Percentiles rank a stretch among this genome's conserved stretches.
Conservation (phyloP, 2,797 vertebrate genomes). For the Chloroceryle inda region DNA sequence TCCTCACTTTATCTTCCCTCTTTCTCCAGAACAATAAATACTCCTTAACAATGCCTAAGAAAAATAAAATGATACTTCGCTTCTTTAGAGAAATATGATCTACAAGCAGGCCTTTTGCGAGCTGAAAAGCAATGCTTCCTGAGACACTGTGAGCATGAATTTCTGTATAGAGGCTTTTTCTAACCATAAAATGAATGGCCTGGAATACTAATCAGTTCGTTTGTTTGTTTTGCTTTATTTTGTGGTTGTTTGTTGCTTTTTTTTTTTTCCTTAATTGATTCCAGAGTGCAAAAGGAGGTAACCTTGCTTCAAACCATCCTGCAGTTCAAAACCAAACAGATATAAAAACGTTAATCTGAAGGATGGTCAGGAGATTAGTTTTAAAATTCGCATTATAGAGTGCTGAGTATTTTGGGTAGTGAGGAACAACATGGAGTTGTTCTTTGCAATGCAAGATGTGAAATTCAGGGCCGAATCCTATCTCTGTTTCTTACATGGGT, state of each 20-base stretch:
- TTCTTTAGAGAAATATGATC: constrained; percentile 40
- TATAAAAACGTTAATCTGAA: neutral
- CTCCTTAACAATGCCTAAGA: constrained; percentile 6
- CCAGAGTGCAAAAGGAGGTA: neutral
- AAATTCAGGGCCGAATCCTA: neutral
- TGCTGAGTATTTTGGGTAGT: neutral
- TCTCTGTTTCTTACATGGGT: neutral
- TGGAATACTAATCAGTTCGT: neutral
- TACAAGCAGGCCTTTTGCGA: neutral
- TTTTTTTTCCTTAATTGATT: neutral
- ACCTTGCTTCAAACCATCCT: neutral
- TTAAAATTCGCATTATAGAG: neutral
- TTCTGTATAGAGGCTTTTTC: neutral
- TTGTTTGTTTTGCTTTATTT: neutral
- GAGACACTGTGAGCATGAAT: neutral
- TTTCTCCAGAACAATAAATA: constrained; percentile 61
- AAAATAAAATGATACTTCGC: constrained; percentile 35
- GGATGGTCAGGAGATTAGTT: neutral
- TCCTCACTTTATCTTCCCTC: neutral
- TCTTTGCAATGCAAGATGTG: neutral
- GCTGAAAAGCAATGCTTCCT: neutral
- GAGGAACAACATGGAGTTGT: neutral
- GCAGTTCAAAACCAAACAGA: neutral
- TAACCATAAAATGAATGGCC: neutral
- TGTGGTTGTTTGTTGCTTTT: neutral